Conservation (phyloP, 92 coral and sea anemone genomes). For the Porites rus region DNA sequence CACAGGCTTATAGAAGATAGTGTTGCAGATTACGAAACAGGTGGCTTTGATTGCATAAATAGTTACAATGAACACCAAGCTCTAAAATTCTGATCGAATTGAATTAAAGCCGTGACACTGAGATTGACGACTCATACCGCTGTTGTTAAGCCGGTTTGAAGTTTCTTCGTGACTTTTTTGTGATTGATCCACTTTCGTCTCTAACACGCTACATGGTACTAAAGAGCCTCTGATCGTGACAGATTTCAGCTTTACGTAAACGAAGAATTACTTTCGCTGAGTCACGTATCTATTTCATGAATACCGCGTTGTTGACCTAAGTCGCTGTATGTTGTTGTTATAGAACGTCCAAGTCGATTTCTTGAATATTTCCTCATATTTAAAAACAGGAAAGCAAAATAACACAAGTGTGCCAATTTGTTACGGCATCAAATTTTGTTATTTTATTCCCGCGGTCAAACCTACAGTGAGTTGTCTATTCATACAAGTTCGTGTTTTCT, state of each 20-base stretch:
- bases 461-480: conserved; percentile 3
- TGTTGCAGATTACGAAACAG: conserved; percentile 37
- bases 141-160: neutral
- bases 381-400: neutral
- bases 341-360: neutral
- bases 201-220: no score
- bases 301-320: neutral
- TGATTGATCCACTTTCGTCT: no score
- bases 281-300: neutral
- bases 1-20: neutral
- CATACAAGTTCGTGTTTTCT: conserved; percentile 18
- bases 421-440: conserved; percentile 11
- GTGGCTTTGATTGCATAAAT: neutral
- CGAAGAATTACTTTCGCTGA: neutral
- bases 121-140: no score
- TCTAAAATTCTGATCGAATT: neutral
- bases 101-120: neutral
- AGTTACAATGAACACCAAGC: neutral
- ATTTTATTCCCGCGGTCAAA: neutral
- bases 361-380: neutral
- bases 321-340: neutral
- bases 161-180: neutral
- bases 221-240: neutral
- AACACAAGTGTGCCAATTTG: neutral
- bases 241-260: conserved; percentile 2